Evolutionary conservation across 2,888 invertebrate species (phyloP), one percentile per base, ranked within the genome.

Genomic region (Diachrysia chrysitis): DNA sequence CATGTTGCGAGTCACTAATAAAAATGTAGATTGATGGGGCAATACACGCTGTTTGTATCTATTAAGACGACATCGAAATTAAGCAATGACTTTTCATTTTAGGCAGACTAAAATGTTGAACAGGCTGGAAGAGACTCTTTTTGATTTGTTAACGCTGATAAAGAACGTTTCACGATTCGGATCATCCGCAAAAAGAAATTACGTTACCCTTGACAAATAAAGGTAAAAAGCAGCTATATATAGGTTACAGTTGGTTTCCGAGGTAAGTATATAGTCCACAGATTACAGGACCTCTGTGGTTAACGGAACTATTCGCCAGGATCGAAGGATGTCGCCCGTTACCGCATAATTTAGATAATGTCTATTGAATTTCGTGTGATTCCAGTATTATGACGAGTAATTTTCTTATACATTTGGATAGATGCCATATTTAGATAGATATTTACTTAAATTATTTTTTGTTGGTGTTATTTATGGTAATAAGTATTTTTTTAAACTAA

Each of bases 21-120:
- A 71, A 75, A 54, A 63, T 75, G 64, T 25, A 75, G 64, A 71
- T 58, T 63, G 63, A 70, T 61, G 29, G 46, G 51, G 42, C 29
- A 58, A 62, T 19, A 62, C 42, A 63, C 54, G 48, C 48, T 62
- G 59, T 66, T 74, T 65, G 57, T 75, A 66, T 74, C 51, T 17
- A 58, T 63, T 71, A 53, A 54, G 29, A 12, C 21, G 4, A 37
- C 53, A 29, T 12, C 19, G 37, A 42, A 42, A 42, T 42, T 42
- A 42, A 42, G n/a, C n/a, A 16, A 42, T 42, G 42, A 42, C 16
- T 37, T 37, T 37, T 0, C 37, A 37, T 37, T 37, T 42, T 7
- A 42, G n/a, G 42, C 6, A n/a, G 42, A 14, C 14, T 35, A 2
- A 12, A 35, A 14, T 35, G 35, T 29, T 35, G 16, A 42, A 42